A percentile compares a stretch with the other conserved stretches of the same genome.
Evolutionary conservation across 1,140 invertebrate genomes (phyloP).

Genomic region (Saccostrea echinata): DNA sequence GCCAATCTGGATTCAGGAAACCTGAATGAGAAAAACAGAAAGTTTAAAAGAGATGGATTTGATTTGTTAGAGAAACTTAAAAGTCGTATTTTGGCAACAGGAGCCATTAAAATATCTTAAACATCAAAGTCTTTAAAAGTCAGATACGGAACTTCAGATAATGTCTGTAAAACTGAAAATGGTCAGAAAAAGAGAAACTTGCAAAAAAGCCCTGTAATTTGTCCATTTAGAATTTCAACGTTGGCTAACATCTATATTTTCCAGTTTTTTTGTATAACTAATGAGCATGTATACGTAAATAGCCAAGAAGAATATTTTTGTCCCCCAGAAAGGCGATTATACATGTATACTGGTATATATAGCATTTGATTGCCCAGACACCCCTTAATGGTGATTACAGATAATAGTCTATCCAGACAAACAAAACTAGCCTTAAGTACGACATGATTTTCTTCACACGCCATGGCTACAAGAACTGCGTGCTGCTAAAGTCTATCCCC

Average conservation of each 20-base stretch:
- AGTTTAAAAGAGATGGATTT: no score
- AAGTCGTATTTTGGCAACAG: no score
- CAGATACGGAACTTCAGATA: no score
- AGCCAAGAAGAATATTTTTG: constrained; percentile 3
- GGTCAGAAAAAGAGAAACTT: no score
- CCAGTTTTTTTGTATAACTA: not conserved
- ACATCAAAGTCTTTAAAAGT: no score
- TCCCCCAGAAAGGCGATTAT: not conserved
- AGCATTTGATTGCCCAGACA: constrained; percentile 24
- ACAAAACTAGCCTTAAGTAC: not conserved
- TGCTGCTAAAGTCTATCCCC: constrained; percentile 39
- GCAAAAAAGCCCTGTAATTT: not conserved
- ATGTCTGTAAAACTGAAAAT: no score
- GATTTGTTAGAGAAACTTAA: no score
- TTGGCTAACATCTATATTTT: not conserved
- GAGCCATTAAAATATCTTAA: no score
- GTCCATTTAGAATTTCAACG: not conserved
- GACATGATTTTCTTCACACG: not conserved
- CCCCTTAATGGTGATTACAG: not conserved
- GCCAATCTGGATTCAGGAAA: constrained; percentile 95
- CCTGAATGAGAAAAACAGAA: constrained; percentile 81
- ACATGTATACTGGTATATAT: not conserved
- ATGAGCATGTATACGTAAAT: constrained; percentile 14
- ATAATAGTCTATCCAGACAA: constrained; percentile 21
- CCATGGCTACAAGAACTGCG: constrained; percentile 26